A percentile compares a stretch with the other conserved stretches of the same genome.
phyloP scores from a whole-genome alignment of 2,797 vertebrate genomes.

The Brachyrhaphis roseni region DNA sequence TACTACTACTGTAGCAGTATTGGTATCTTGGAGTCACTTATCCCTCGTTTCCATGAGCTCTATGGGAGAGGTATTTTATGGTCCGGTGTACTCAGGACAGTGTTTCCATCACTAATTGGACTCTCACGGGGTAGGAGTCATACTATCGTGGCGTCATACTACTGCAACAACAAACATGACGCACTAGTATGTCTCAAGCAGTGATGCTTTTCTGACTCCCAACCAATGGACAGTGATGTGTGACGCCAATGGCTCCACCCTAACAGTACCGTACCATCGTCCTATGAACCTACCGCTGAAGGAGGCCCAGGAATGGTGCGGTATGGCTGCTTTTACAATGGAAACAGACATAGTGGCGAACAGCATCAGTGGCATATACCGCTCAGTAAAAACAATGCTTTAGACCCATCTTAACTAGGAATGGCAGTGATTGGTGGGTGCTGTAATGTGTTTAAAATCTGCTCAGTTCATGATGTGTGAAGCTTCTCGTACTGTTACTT shows the following conservation, averaged over 20 bases:
- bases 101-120: background rate
- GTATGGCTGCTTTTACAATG: background rate
- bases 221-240: background rate
- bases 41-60: background rate
- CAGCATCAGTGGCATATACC: background rate
- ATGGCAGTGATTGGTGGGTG: background rate
- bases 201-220: background rate
- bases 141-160: background rate
- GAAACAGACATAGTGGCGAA: background rate
- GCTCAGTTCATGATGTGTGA: background rate
- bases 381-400: background rate
- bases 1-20: background rate
- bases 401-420: background rate
- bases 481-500: background rate
- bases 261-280: background rate
- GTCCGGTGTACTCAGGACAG: background rate
- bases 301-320: background rate
- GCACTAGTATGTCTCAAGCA: background rate
- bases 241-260: no score
- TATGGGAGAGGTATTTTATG: no score
- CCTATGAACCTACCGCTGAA: background rate
- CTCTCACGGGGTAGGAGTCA: background rate
- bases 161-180: background rate
- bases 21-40: background rate
- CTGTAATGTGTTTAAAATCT: background rate